Evolutionary conservation across 30 jellyfish, hydroid and myxozoan species (phyloP), one percentile per base, ranked within the genome.

Genomic region (Phacellophora camtschatica): DNA sequence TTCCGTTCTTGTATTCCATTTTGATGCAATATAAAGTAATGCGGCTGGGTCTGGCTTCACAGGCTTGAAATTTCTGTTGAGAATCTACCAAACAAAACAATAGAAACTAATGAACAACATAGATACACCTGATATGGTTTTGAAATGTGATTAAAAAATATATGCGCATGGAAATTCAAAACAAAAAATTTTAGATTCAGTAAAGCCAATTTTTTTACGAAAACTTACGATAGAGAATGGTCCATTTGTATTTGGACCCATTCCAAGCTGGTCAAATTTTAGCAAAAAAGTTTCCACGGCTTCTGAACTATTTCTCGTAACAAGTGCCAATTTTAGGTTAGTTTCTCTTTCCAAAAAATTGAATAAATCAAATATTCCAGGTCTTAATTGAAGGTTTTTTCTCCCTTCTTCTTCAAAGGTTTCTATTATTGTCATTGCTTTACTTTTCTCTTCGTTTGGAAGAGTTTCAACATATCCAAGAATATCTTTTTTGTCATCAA

Each of bases 11-110:
- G 75, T 65, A 1, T 61, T 42, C 99, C 99, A 93, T 24, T 10
- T 36, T 20, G 85, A 34, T 35, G 97, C 94, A 39, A 93, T 70
- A 65, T 93, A 97, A 4, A 77, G 75, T 6, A 81, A 64, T 1
- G 97, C 82, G 10, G 97, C 99, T 11, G 99, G 99, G 36, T 87
- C 85, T n/a, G 99, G 99, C 73, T 93, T 93, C 5, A 76, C 95
- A 0, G 99, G 99, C 57, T 66, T 65, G 71, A 93, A 93, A 29
- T 93, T 97, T 28, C 99, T 74, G n/a, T 97, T 93, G 43, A 93
- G 57, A 22, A 87, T 59, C 99, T 93, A 42, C 10, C 34, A 59
- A 54, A 36, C 37, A 64, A 31, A 43, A 59, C 22, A 7, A 39
- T 25, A 27, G 25, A 51, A 0, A 11, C n/a, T n/a, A n/a, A n/a